Evolutionary conservation across 2,797 vertebrate species (phyloP).

Genomic region (Pseudotriccus pelzelni): DNA sequence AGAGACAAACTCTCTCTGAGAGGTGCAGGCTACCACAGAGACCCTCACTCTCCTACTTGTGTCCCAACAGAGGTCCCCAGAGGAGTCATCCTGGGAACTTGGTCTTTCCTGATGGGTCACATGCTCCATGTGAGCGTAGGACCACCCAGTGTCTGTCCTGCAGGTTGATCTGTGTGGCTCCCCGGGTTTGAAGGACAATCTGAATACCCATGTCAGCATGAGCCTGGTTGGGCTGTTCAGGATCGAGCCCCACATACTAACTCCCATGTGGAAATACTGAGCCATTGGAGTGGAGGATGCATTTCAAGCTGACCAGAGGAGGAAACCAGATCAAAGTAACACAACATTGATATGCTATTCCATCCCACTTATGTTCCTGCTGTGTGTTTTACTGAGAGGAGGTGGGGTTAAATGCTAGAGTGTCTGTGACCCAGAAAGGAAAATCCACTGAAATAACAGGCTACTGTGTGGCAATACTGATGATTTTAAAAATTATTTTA

Average conservation of each 20-base stretch:
- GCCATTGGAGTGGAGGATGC: fast-evolving
- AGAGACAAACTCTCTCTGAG: not conserved
- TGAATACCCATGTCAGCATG: not conserved
- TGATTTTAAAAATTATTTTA: not conserved
- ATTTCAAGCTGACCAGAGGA: not conserved
- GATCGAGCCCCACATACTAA: not conserved
- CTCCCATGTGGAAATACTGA: not conserved
- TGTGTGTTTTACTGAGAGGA: not conserved
- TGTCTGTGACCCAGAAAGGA: not conserved
- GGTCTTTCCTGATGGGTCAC: not conserved
- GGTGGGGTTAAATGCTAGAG: not conserved
- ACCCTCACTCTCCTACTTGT: slow-evolving; percentile 66
- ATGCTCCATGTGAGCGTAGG: not conserved
- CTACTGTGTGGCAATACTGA: not conserved
- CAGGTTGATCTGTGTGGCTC: not conserved
- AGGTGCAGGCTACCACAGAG: slow-evolving; percentile 57
- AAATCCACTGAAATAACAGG: not conserved
- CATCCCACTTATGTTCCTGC: not conserved
- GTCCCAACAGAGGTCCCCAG: not conserved
- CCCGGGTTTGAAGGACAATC: not conserved
- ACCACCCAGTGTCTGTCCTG: not conserved
- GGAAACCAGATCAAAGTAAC: not conserved
- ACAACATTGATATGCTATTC: not conserved
- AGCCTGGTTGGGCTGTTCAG: not conserved
- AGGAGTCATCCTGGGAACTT: not conserved